Evolutionary conservation across 2,888 invertebrate species (phyloP), one percentile per base, ranked within the genome.

Genomic region (Cecidostiba fungosa): DNA sequence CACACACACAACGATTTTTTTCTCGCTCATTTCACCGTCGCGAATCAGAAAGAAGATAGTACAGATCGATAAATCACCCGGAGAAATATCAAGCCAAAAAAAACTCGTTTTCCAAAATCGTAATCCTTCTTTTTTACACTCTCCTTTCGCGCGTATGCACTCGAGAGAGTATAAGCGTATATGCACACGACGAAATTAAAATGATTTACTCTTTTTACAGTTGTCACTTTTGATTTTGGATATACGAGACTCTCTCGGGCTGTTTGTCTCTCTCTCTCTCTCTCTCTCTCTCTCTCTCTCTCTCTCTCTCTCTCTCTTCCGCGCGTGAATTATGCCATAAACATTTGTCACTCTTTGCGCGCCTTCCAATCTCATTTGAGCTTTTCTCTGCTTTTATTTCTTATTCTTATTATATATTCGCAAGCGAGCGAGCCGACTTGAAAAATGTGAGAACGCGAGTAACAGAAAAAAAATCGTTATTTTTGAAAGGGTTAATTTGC

Each of bases 291-390:
- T 78, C 72, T 73, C 39, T 72, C 23, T 1, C 39, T 32, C n/a
- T n/a, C 3, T 47, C 19, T 16, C 3, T 50, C 50, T 78, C 72
- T 73, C 39, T 72, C 23, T 1, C 39, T 32, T 8, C 10, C n/a
- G 39, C 62, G 77, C 78, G 78, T 73, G 78, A 78, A 78, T 84
- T 84, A 73, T 84, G 73, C 76, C 78, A 84, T 78, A 84, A 78
- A 62, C 84, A 84, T 84, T 84, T 73, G 78, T 73, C 84, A 83
- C 50, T 69, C 62, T 76, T 76, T 50, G 66, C 50, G 43, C 69
- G 69, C 76, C 19, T 36, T 79, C 62, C 59, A 59, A 77, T 83
- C 59, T 59, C 70, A 50, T 83, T 83, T 77, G 26, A 70, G 70
- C 39, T 32, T 54, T 12, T 62, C 73, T 14, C 32, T 43, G 43